Percentiles rank a stretch among this genome's conserved stretches.
Conservation (phyloP, 53 echinoderm and acorn worm genomes). For the Antedon mediterranea region DNA sequence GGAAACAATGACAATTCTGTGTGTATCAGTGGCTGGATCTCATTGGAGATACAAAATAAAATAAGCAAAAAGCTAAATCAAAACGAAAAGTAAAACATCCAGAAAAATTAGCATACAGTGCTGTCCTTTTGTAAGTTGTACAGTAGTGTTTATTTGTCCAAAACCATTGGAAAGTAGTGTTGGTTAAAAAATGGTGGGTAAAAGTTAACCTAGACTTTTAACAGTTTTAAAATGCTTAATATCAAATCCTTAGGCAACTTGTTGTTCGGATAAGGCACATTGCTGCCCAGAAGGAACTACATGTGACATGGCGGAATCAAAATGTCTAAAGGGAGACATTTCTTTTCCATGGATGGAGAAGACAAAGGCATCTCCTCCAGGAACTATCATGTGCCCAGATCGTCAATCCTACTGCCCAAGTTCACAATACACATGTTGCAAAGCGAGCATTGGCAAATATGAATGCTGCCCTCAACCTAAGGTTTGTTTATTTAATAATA, state of each 20-base stretch:
- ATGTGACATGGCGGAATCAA: background rate
- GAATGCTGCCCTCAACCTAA: constrained; percentile 23
- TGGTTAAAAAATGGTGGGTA: too few species aligned
- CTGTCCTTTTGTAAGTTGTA: too few species aligned
- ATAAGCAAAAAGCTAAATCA: too few species aligned
- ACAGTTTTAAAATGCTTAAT: background rate
- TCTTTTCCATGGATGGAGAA: background rate
- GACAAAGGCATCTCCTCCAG: background rate
- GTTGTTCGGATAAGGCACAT: background rate
- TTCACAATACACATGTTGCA: constrained; percentile 13
- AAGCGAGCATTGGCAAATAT: constrained; percentile 3
- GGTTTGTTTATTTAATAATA: background rate
- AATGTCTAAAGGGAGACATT: background rate
- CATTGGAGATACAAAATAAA: too few species aligned
- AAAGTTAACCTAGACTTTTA: too few species aligned
- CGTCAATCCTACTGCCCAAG: background rate
- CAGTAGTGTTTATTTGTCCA: too few species aligned
- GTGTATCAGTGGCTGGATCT: too few species aligned
- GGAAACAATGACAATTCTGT: too few species aligned
- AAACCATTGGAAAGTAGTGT: too few species aligned
- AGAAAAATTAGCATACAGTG: too few species aligned
- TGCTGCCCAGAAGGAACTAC: background rate
- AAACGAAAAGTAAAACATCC: too few species aligned
- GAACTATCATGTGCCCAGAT: background rate
- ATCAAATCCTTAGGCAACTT: background rate